Conservation (phyloP, 2,888 invertebrate genomes). For the Bellardia pandia region DNA sequence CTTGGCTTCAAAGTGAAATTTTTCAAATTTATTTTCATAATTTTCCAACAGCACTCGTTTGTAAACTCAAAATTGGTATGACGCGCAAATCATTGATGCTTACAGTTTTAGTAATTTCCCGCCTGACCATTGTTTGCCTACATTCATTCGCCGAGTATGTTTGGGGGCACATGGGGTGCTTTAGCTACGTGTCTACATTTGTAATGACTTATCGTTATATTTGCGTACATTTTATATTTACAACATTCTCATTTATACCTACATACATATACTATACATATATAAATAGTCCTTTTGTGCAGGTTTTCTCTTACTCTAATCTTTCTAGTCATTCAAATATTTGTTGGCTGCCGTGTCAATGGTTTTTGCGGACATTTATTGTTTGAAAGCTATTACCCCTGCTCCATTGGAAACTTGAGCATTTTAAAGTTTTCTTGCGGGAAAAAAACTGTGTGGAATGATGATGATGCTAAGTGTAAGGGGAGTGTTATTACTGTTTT, state of each 20-base stretch:
- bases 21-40: no score
- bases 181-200: slow-evolving; percentile 74
- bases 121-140: slow-evolving; percentile 72
- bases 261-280: slow-evolving; percentile 36
- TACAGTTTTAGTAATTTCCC: slow-evolving; percentile 77
- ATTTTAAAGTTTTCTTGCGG: slow-evolving; percentile 69
- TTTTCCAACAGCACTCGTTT: neutral
- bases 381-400: slow-evolving; percentile 83
- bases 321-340: slow-evolving; percentile 52
- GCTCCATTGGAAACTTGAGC: slow-evolving; percentile 45
- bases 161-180: slow-evolving; percentile 51
- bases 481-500: slow-evolving; percentile 59
- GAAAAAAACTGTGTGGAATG: neutral
- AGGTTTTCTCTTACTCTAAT: slow-evolving; percentile 47
- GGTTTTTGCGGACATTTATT: slow-evolving; percentile 84
- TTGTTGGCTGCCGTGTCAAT: slow-evolving; percentile 82
- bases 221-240: slow-evolving; percentile 62
- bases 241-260: slow-evolving; percentile 38
- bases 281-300: slow-evolving; percentile 49
- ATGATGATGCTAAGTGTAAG: neutral
- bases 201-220: slow-evolving; percentile 81
- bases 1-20: no score
- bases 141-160: neutral
- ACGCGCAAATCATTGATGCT: slow-evolving; percentile 78
- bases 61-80: slow-evolving; percentile 38